Evolutionary conservation across 1,140 invertebrate genomes (phyloP), one percentile per base, ranked within the genome.

Genomic region (Chlorops oryzae): DNA sequence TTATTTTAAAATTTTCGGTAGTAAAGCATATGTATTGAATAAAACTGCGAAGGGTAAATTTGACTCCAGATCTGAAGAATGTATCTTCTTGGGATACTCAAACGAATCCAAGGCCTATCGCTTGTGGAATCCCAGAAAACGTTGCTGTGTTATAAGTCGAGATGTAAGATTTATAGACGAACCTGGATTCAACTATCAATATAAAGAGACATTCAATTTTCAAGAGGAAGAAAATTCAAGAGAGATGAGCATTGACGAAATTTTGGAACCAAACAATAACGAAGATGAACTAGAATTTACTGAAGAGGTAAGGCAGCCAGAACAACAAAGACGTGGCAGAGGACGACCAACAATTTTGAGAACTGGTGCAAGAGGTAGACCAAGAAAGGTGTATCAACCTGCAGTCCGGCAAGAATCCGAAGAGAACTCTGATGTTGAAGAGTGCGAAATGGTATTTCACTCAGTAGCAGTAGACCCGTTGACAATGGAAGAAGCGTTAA

Each of bases 1-100:
- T 24, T 52, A 70, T 43, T 35, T 73, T 10, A 42, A 57, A 42
- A 17, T 65, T 10, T 73, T 71, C 56, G 69, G 65, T 3, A 61
- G 55, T 27, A 47, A 6, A 28, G 61, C 44, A 15, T 58, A 56
- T 56, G 39, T 40, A 18, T 25, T 56, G 6, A 40, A 57, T 18
- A 54, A 53, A 51, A 32, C 13, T 48, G 54, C 42, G 23, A 28
- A 17, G 13, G 40, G 42, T 23, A 52, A 52, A 37, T 52, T 45
- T 27, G 50, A 45, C 7, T 22, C 42, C 3, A 27, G 25, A 40
- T 46, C 42, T 2, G 27, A 35, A 10, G 12, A 27, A 23, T 28
- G 37, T 21, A 20, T 46, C 15, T 34, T 50, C 23, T 12, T 50
- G 5, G 39, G 20, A 21, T 42, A 42, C 25, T 42, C 40, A 42